A percentile compares a stretch with the other conserved stretches of the same genome.
Evolutionary conservation across 1,140 invertebrate genomes (phyloP).

Genomic region (Bombyx mandarina): DNA sequence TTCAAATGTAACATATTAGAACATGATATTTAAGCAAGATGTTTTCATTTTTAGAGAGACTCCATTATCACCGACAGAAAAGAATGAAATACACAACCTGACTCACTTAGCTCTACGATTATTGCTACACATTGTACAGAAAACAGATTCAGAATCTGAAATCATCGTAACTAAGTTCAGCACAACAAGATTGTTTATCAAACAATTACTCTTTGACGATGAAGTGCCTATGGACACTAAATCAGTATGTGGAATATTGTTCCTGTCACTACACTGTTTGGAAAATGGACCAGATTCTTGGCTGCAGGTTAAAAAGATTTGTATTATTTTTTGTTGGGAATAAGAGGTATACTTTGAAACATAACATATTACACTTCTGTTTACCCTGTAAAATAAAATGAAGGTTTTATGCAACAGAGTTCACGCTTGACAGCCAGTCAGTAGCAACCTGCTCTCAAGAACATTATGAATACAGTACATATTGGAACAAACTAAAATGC

Average conservation of each 20-base stretch:
- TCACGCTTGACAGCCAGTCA: no score
- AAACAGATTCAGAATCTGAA: constrained; percentile 17
- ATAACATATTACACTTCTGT: no score
- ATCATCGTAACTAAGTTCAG: no score
- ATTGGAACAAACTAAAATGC: no score
- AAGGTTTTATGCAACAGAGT: no score
- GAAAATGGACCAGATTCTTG: constrained; percentile 35
- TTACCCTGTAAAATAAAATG: no score
- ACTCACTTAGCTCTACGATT: constrained; percentile 34
- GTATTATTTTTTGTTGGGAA: no score
- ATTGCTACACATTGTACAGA: constrained; percentile 40
- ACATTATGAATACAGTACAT: no score
- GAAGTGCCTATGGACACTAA: constrained; percentile 60
- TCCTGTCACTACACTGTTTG: constrained; percentile 30
- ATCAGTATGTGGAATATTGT: constrained; percentile 46
- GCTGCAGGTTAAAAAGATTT: constrained; percentile 29
- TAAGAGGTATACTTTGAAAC: no score
- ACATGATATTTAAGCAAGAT: constrained; percentile 2
- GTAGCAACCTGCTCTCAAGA: no score
- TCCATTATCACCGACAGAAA: constrained; percentile 40
- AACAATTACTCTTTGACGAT: constrained; percentile 27
- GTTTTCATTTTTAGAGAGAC: constrained; percentile 30
- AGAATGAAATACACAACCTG: constrained; percentile 47
- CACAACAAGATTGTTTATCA: no score
- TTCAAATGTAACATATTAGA: no score